A percentile compares a stretch with the other conserved stretches of the same genome.
Evolutionary conservation across 2,113 vertebrate genomes (phyloP).

Genomic region (Orthonyx spaldingii): DNA sequence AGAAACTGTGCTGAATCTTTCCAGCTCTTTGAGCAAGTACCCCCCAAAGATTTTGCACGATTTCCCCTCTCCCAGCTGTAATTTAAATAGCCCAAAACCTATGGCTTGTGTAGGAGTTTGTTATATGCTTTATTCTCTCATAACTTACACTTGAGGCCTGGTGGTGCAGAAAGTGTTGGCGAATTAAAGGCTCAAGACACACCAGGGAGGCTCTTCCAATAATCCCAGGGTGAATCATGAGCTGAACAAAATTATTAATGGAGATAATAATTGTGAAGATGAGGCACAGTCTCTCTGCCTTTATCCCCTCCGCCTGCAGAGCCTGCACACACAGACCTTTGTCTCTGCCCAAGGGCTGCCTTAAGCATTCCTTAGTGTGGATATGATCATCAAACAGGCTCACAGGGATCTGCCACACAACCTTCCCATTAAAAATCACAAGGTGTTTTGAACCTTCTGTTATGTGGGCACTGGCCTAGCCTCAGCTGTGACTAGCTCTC

Average conservation of each 20-base stretch:
- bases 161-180: neutral
- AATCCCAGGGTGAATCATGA: neutral
- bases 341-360: neutral
- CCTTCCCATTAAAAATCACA: neutral
- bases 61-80: slow-evolving; percentile 13
- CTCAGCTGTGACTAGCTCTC: neutral
- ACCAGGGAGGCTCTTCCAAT: neutral
- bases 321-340: neutral
- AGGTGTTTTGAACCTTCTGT: neutral
- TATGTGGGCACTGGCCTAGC: neutral
- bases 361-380: neutral
- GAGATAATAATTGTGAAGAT: slow-evolving; percentile 10
- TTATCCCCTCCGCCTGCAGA: neutral
- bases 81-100: slow-evolving; percentile 49
- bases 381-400: neutral
- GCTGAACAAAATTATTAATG: slow-evolving; percentile 6
- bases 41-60: slow-evolving; percentile 19
- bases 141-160: slow-evolving; percentile 15
- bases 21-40: slow-evolving; percentile 47
- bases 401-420: neutral
- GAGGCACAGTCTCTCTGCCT: neutral
- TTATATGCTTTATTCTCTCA: slow-evolving; percentile 38
- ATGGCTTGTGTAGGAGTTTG: slow-evolving; percentile 38
- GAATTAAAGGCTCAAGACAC: slow-evolving; percentile 15
- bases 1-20: slow-evolving; percentile 47